Conservation (phyloP, 2,888 invertebrate species). For the Tubulanus polymorphus region DNA sequence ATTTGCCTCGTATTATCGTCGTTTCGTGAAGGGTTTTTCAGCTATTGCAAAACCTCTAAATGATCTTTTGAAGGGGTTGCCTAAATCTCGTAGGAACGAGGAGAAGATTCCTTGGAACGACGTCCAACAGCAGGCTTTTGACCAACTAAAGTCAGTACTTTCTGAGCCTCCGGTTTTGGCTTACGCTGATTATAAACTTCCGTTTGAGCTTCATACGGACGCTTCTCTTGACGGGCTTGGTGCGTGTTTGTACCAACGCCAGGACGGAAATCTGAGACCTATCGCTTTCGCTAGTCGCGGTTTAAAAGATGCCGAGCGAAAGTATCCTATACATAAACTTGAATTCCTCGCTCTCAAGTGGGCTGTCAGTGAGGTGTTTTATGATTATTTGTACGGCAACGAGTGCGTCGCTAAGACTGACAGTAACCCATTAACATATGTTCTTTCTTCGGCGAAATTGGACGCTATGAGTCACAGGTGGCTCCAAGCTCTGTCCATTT, state of each 20-base stretch:
- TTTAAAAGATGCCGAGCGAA: constrained; percentile 1
- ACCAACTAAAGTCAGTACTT: constrained; percentile 5
- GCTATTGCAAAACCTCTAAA: not conserved
- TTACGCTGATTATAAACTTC: constrained; percentile 9
- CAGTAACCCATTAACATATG: constrained; percentile 8
- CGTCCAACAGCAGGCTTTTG: constrained; percentile 3
- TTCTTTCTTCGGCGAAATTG: constrained; percentile 17
- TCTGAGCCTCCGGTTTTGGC: constrained; percentile 12
- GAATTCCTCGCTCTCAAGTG: constrained; percentile 15
- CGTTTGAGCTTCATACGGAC: constrained; percentile 15
- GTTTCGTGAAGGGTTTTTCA: constrained; percentile 13
- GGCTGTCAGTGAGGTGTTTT: constrained; percentile 14
- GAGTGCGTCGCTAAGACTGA: constrained; percentile 4
- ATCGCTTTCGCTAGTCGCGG: constrained; percentile 12
- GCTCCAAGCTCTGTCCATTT: constrained; percentile 5
- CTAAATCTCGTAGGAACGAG: no score
- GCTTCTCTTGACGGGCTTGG: constrained; percentile 7
- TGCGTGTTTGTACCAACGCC: constrained; percentile 11
- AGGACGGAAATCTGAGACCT: constrained; percentile 2
- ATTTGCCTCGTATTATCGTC: constrained; percentile 10
- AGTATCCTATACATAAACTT: constrained; percentile 13
- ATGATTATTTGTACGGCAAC: constrained; percentile 17
- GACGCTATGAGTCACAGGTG: constrained; percentile 8
- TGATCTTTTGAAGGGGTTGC: no score
- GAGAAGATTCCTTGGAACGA: constrained; percentile 3